Evolutionary conservation across 1,140 invertebrate genomes (phyloP).

Genomic region (Panulirus ornatus): DNA sequence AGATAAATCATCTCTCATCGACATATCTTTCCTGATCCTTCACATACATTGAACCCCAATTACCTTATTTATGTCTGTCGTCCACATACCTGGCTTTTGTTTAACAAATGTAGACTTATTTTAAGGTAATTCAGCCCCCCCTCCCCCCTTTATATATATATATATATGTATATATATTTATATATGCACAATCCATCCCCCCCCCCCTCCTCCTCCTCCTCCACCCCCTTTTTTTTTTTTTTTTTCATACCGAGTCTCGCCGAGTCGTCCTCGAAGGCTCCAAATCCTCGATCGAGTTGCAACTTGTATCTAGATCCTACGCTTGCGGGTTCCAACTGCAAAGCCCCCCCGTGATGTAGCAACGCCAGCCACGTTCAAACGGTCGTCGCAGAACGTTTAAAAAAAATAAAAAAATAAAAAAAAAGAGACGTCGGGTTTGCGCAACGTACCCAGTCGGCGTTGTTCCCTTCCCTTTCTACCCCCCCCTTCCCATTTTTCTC

Average conservation of each 20-base stretch:
- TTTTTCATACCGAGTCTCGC: background rate
- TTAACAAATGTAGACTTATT: too few relatives aligned
- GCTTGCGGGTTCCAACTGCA: constrained; percentile 69
- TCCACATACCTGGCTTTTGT: too few relatives aligned
- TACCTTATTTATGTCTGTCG: too few relatives aligned
- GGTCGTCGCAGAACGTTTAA: background rate
- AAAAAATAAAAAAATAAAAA: too few relatives aligned
- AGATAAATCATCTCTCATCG: too few relatives aligned
- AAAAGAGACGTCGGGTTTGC: too few relatives aligned
- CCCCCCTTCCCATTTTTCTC: too few relatives aligned
- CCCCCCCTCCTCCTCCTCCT: too few relatives aligned
- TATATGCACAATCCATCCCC: background rate
- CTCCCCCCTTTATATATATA: background rate
- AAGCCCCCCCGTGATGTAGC: background rate
- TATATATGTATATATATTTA: background rate
- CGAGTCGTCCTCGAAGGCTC: constrained; percentile 20
- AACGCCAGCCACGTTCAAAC: background rate
- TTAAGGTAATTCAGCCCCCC: background rate
- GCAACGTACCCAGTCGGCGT: background rate
- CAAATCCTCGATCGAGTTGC: constrained; percentile 34
- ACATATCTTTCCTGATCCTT: too few relatives aligned
- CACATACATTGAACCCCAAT: too few relatives aligned
- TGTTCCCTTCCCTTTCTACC: too few relatives aligned
- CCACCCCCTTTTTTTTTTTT: too few relatives aligned
- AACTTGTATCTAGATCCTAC: constrained; percentile 60